A percentile compares a stretch with the other conserved stretches of the same genome.
phyloP scores from a whole-genome alignment of 2,797 vertebrate species.

The Trichosurus vulpecula region DNA sequence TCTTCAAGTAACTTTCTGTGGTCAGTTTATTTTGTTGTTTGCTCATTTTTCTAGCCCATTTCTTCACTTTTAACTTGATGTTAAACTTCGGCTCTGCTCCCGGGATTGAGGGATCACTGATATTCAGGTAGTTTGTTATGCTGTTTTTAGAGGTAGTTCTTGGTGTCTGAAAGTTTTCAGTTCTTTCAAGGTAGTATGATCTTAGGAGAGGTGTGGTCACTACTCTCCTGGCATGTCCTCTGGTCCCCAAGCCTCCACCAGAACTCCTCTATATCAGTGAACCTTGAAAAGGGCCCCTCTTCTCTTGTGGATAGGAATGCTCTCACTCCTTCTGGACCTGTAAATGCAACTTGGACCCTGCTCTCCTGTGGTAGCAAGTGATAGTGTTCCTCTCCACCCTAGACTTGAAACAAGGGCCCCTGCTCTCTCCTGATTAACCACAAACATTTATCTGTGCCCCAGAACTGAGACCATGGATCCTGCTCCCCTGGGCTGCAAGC shows the following conservation, averaged over 20 bases:
- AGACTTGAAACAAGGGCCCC: not conserved
- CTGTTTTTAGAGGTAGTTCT: not conserved
- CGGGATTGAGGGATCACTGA: not conserved
- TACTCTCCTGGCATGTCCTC: not conserved
- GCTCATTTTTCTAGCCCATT: not conserved
- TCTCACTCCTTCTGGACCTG: not conserved
- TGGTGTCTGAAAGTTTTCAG: not conserved
- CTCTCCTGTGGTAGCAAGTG: not conserved
- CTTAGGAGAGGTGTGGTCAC: not conserved
- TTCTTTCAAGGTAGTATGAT: not conserved
- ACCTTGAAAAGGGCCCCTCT: not conserved
- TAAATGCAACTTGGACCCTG: not conserved
- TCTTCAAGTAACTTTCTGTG: not conserved
- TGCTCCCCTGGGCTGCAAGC: not conserved
- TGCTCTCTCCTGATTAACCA: not conserved
- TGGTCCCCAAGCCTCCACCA: not conserved
- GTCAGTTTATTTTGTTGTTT: not conserved
- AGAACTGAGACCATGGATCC: not conserved
- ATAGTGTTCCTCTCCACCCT: not conserved
- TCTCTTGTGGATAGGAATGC: not conserved
- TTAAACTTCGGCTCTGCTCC: not conserved
- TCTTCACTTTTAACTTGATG: not conserved
- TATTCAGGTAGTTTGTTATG: not conserved
- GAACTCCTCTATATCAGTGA: not conserved
- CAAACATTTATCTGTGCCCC: not conserved